phyloP scores from a whole-genome alignment of 2,888 invertebrate genomes.

The Dendrolimus houi region DNA sequence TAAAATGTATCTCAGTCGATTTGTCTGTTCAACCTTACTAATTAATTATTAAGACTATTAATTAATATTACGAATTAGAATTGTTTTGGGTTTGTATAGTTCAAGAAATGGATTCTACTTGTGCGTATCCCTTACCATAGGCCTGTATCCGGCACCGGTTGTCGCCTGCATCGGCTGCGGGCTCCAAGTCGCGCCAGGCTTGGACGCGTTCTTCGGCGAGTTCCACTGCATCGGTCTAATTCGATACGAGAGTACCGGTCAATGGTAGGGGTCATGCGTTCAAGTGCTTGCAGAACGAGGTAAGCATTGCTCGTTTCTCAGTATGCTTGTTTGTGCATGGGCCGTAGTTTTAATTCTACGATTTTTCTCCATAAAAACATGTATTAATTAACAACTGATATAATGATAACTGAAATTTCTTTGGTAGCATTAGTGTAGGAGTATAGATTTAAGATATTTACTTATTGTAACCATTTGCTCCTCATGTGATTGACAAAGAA shows the following conservation, averaged over 20 bases:
- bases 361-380: no score
- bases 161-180: conserved; percentile 94
- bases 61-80: not conserved
- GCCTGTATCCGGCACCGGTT: conserved; percentile 90
- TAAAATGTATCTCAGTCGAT: no score
- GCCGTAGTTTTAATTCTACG: no score
- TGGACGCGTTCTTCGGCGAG: conserved; percentile 90
- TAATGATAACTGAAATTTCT: no score
- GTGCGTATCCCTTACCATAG: conserved; percentile 81
- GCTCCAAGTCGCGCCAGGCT: conserved; percentile 87
- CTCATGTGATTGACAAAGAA: no score
- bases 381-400: no score
- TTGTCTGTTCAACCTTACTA: no score
- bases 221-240: conserved; percentile 92
- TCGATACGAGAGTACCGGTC: conserved; percentile 14
- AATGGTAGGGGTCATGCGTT: conserved; percentile 9
- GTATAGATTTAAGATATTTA: no score
- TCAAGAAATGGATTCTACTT: not conserved
- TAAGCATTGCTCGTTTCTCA: not conserved
- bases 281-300: not conserved
- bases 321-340: not conserved
- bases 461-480: no score
- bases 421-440: no score
- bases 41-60: no score
- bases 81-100: conserved; percentile 7